These are phyloP conservation scores for Lasioglossum pauxillum DNA, from an alignment of 2,888 invertebrate genomes.

Conservation along the genomic window DNA sequence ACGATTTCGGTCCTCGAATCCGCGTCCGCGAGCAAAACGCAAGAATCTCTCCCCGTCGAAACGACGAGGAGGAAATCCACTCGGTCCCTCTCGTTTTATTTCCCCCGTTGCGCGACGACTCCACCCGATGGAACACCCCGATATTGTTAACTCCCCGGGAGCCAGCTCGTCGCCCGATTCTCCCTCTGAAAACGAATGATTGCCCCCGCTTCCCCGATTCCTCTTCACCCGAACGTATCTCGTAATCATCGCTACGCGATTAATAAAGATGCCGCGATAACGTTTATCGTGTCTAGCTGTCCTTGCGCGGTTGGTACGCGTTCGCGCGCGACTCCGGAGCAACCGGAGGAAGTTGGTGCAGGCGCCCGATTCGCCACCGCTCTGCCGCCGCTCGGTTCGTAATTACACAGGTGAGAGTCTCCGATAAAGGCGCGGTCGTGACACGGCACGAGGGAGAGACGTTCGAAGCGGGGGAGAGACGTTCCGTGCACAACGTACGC, in stretches of 20 bases:
- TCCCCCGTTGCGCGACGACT: slow-evolving; percentile 39
- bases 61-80: slow-evolving; percentile 16
- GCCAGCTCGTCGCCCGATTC: background rate
- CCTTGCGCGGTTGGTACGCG: background rate
- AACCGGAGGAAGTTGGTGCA: slow-evolving; percentile 13
- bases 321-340: background rate
- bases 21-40: background rate
- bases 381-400: background rate
- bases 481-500: slow-evolving; percentile 17
- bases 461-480: background rate
- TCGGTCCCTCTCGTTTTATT: slow-evolving; percentile 21
- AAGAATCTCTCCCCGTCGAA: slow-evolving; percentile 9
- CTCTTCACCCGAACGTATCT: slow-evolving; percentile 19
- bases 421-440: slow-evolving; percentile 44
- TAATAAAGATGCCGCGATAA: slow-evolving; percentile 58
- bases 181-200: slow-evolving; percentile 34
- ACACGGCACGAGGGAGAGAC: slow-evolving; percentile 6
- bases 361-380: background rate
- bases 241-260: slow-evolving; percentile 50
- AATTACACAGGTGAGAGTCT: slow-evolving; percentile 42
- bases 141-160: slow-evolving; percentile 43
- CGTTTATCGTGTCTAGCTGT: background rate
- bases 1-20: background rate
- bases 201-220: slow-evolving; percentile 8
- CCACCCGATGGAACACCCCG: slow-evolving; percentile 19